phyloP scores from a whole-genome alignment of 2,113 vertebrate genomes.

The Dicaeum eximium region DNA sequence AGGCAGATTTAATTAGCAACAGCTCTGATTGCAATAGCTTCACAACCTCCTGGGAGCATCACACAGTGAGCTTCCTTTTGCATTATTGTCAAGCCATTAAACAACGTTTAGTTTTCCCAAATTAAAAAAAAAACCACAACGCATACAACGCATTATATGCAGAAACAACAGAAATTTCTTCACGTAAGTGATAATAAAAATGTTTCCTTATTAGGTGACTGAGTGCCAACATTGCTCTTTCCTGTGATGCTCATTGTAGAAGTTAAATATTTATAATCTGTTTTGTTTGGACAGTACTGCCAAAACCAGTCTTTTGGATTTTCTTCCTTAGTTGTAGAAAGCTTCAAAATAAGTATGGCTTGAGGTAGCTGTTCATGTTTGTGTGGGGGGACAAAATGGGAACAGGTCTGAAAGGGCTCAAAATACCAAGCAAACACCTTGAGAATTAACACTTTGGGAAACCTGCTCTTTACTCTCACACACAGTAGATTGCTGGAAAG shows the following conservation, averaged over 20 bases:
- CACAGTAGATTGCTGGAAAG: background rate
- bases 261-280: constrained; percentile 66
- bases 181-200: constrained; percentile 2
- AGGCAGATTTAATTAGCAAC: constrained; percentile 11
- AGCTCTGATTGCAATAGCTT: background rate
- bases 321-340: background rate
- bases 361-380: background rate
- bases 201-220: constrained; percentile 59
- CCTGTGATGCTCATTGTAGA: constrained; percentile 8
- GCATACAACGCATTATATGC: background rate
- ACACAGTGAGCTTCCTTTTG: background rate
- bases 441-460: background rate
- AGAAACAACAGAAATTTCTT: constrained; percentile 49
- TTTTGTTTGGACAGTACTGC: constrained; percentile 26
- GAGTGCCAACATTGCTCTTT: background rate
- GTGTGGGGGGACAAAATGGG: background rate
- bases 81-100: background rate
- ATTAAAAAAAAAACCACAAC: background rate
- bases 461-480: background rate
- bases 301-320: background rate
- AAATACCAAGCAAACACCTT: background rate
- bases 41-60: background rate
- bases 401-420: background rate
- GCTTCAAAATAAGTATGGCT: background rate
- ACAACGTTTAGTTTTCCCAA: background rate